Evolutionary conservation across 2,113 vertebrate genomes (phyloP).

Genomic region (Stercorarius parasiticus): DNA sequence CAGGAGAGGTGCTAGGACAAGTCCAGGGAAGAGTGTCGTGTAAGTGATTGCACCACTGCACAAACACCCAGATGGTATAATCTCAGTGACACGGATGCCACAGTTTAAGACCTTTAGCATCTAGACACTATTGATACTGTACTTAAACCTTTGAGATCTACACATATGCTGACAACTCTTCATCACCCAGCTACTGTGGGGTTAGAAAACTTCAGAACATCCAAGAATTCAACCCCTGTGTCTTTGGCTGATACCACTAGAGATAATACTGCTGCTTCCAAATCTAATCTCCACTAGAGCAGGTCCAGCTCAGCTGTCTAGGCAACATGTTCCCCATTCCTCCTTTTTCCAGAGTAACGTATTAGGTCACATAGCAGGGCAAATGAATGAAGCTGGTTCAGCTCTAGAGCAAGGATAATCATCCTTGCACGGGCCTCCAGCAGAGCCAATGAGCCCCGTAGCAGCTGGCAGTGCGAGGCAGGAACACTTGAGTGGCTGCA

Average conservation of each 20-base stretch:
- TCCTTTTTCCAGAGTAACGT: not conserved
- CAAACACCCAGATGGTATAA: not conserved
- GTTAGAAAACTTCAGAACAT: not conserved
- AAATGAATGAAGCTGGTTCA: not conserved
- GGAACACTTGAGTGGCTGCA: accelerated
- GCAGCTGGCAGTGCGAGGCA: accelerated
- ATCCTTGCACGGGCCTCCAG: accelerated
- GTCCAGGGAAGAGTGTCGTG: not conserved
- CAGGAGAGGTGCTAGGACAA: not conserved
- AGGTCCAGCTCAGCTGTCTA: not conserved
- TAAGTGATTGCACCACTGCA: not conserved
- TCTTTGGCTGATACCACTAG: not conserved
- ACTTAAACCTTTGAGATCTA: not conserved
- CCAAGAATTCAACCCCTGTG: not conserved
- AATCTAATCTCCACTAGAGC: not conserved
- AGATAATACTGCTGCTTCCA: not conserved
- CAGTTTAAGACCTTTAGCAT: not conserved
- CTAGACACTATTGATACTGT: not conserved
- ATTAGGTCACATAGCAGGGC: not conserved
- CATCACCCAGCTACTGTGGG: not conserved
- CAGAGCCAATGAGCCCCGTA: not conserved
- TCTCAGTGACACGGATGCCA: not conserved
- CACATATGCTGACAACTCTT: not conserved
- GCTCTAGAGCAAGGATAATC: not conserved
- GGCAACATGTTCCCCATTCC: not conserved